These are phyloP conservation scores for Hormaphis cornu DNA, from an alignment of 1,140 invertebrate genomes.

Conservation along the genomic window DNA sequence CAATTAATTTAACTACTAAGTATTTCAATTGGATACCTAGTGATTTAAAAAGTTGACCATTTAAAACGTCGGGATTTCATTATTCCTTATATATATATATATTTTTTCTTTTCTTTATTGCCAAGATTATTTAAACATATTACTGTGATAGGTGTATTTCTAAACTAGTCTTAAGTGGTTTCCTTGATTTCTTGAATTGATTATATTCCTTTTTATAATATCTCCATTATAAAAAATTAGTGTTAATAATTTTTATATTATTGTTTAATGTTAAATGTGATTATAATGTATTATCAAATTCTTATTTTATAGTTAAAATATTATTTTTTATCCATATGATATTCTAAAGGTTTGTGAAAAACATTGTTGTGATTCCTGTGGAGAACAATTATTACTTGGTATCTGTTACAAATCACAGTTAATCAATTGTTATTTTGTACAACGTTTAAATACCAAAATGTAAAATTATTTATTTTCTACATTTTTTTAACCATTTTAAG, in stretches of 20 bases:
- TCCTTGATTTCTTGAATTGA: constrained; percentile 18
- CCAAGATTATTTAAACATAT: constrained; percentile 18
- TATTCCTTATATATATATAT: not conserved
- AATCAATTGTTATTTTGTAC: too few species aligned
- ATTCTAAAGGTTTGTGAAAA: too few species aligned
- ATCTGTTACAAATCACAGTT: too few species aligned
- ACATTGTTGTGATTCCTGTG: too few species aligned
- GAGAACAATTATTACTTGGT: too few species aligned
- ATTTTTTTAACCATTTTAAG: too few species aligned
- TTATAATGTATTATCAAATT: not conserved
- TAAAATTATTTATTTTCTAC: too few species aligned
- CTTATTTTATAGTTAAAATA: not conserved
- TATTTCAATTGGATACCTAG: not conserved
- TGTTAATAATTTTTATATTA: constrained; percentile 20
- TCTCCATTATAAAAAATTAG: not conserved
- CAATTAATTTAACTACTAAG: not conserved
- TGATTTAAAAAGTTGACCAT: not conserved
- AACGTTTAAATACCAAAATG: too few species aligned
- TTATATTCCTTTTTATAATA: not conserved
- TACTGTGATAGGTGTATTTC: constrained; percentile 25
- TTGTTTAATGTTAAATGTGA: not conserved
- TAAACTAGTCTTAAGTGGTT: constrained; percentile 21
- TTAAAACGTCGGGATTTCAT: not conserved
- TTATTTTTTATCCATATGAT: too few species aligned
- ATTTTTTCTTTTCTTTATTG: not conserved